Percentiles rank a stretch among this genome's conserved stretches.
phyloP scores from a whole-genome alignment of 2,888 invertebrate species.

The Ophonus ardosiacus region DNA sequence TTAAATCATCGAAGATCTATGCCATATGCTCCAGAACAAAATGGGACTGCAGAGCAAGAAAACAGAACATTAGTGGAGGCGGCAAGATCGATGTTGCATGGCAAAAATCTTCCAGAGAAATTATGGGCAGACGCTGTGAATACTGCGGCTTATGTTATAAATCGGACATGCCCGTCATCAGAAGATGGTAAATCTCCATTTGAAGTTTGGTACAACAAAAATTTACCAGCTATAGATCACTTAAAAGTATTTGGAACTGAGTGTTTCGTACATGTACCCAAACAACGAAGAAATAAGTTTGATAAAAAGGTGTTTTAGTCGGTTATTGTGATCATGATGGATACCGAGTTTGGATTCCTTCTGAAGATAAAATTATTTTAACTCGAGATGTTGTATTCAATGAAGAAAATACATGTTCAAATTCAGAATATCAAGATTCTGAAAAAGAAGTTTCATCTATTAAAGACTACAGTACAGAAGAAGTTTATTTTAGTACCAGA shows the following conservation, averaged over 20 bases:
- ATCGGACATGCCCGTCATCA: constrained; percentile 48
- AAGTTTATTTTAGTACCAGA: too few species aligned
- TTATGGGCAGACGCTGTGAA: constrained; percentile 70
- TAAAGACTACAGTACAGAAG: too few species aligned
- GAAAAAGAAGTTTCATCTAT: too few species aligned
- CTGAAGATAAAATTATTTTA: constrained; percentile 63
- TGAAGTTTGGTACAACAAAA: constrained; percentile 71
- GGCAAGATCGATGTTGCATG: constrained; percentile 68
- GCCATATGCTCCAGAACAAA: too few species aligned
- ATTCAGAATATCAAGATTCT: neutral
- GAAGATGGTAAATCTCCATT: constrained; percentile 68
- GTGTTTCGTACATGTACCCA: constrained; percentile 71
- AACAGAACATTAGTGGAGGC: constrained; percentile 70
- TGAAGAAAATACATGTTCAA: constrained; percentile 36
- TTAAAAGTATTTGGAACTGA: constrained; percentile 72
- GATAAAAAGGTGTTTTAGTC: constrained; percentile 70
- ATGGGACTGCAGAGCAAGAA: constrained; percentile 32
- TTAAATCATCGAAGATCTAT: too few species aligned
- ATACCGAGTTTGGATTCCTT: constrained; percentile 65
- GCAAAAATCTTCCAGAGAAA: constrained; percentile 66
- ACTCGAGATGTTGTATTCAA: constrained; percentile 55
- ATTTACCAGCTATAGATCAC: constrained; percentile 70
- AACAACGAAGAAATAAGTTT: constrained; percentile 70
- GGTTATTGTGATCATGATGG: constrained; percentile 70
- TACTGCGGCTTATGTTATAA: neutral